These are phyloP conservation scores for Misgurnus mizolepis DNA, from an alignment of 2,113 vertebrate species.

Conservation along the genomic window DNA sequence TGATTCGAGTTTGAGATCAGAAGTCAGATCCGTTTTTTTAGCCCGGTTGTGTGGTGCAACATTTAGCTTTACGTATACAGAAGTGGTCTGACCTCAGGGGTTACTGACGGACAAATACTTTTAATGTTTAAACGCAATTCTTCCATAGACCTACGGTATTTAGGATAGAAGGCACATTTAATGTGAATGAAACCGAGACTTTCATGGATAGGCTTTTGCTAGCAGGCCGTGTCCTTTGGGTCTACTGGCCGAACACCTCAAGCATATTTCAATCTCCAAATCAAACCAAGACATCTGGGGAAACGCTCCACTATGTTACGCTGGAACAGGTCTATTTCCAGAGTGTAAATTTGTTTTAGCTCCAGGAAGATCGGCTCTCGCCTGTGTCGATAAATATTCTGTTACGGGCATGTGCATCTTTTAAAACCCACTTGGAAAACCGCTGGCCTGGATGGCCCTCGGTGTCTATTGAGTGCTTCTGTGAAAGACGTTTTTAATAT, in stretches of 20 bases:
- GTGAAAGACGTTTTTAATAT: conserved; percentile 70
- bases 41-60: conserved; percentile 59
- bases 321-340: conserved; percentile 43
- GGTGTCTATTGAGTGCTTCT: conserved; percentile 67
- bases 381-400: conserved; percentile 53
- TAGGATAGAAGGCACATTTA: background rate
- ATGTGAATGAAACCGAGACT: background rate
- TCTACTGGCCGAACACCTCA: conserved; percentile 57
- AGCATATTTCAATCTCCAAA: conserved; percentile 55
- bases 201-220: background rate
- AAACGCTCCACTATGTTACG: conserved; percentile 43
- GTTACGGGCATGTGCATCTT: conserved; percentile 57
- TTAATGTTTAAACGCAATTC: too few relatives aligned
- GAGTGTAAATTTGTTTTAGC: conserved; percentile 43
- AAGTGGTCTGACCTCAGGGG: conserved; percentile 14
- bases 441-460: conserved; percentile 60
- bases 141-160: background rate
- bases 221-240: conserved; percentile 45
- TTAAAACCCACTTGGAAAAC: conserved; percentile 60
- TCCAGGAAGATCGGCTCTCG: conserved; percentile 48
- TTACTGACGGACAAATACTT: background rate
- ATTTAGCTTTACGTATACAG: conserved; percentile 57
- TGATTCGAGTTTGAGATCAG: conserved; percentile 71
- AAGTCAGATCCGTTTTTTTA: conserved; percentile 63
- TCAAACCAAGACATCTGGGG: conserved; percentile 49